Percentiles rank a stretch among this genome's conserved stretches.
Evolutionary conservation across 2,888 invertebrate genomes (phyloP).

Genomic region (Agrotis ipsilon): DNA sequence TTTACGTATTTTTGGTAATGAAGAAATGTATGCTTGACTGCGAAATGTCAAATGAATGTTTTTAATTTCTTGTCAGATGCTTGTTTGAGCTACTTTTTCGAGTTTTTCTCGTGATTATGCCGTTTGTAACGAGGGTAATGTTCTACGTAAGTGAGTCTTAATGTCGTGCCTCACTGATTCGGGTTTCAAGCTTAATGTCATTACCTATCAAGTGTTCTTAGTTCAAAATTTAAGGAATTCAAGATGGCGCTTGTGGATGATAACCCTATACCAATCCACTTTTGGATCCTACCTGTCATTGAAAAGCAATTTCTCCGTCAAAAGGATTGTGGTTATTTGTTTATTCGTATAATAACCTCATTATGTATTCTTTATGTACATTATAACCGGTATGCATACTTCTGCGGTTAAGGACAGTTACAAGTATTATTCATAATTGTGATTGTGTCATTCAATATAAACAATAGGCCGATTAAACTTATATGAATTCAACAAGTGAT

Average conservation of each 20-base stretch:
- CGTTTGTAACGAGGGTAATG: conserved; percentile 41
- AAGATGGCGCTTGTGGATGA: conserved; percentile 4
- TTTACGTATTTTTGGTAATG: conserved; percentile 42
- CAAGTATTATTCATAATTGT: conserved; percentile 35
- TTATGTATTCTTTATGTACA: background rate
- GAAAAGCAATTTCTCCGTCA: background rate
- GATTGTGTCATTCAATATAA: conserved; percentile 38
- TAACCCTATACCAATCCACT: background rate
- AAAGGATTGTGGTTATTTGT: background rate
- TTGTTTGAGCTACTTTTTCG: conserved; percentile 22
- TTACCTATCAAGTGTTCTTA: background rate
- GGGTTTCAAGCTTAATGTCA: conserved; percentile 22
- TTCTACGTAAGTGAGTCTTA: conserved; percentile 26
- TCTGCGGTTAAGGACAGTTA: conserved; percentile 30
- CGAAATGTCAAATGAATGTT: conserved; percentile 31
- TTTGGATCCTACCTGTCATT: background rate
- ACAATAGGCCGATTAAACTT: conserved; percentile 39
- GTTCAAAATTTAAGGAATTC: conserved; percentile 4
- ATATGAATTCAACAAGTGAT: conserved; percentile 47
- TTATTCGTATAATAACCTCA: background rate
- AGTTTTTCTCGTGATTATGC: conserved; percentile 25
- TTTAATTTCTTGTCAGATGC: conserved; percentile 20
- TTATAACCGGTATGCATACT: conserved; percentile 24
- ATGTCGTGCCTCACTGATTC: conserved; percentile 30
- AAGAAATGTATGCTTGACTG: conserved; percentile 34